Base-by-base conservation (phyloP, 2,888 invertebrate genomes). In the Agrilus cyanescens region DNA sequence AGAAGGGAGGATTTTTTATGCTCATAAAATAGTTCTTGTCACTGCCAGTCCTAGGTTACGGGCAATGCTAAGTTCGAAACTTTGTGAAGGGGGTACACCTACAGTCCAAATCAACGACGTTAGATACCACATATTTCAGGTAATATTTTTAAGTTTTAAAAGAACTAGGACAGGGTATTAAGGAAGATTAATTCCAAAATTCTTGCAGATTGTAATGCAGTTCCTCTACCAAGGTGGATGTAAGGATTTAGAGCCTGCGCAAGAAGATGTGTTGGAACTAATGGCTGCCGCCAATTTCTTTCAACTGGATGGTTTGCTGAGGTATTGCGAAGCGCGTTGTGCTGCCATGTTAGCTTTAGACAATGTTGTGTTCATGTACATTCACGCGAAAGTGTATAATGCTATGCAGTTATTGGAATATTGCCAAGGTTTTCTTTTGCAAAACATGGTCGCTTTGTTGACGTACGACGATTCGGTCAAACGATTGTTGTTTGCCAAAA, bases 211-310 rank as follows among this genome's bases (percentile, higher is more conserved):
- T 74, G 85, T 88, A 25, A 91, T 93, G 90, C 87, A 90, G 65
- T 91, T 87, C 67, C 71, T 93, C 40, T 93, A 93, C 67, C 86
- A 88, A 55, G 91, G 91, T 4, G 88, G 89, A 13, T 88, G 87
- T 59, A 77, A 80, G 39, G 78, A 79, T 1, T 69, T 89, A 41
- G 81, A 84, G 50, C 82, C 88, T 3, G 81, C 84, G 4, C 81
- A 83, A 46, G 75, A 76, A 43, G 90, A 90, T 57, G 84, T 91
- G 38, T 67, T 91, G 49, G 90, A 91, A 62, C 70, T 93, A 40
- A 83, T 93, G 77, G 89, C 90, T 1, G 91, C 91, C 0, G 89
- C 91, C 0, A 86, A 89, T 54, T 90, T 90, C 70, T 93, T 91
- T 68, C 89, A 90, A 61, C 68, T 93, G 54, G 82, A 90, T 57